phyloP scores from a whole-genome alignment of 2,113 vertebrate species.

The Dipodomys ordii region DNA sequence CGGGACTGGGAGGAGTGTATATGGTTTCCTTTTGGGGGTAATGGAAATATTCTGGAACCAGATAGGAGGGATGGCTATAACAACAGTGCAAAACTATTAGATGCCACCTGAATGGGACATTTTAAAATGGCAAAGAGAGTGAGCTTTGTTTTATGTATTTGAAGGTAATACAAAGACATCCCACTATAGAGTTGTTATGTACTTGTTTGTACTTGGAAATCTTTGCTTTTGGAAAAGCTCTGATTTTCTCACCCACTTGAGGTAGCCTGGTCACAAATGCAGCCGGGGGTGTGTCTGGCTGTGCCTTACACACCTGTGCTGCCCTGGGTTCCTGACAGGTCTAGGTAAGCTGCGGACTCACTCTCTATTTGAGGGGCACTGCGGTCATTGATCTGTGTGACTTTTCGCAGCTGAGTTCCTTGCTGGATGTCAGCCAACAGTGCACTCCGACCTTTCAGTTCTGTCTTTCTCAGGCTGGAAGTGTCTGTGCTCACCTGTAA shows the following conservation, averaged over 20 bases:
- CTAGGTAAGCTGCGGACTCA: conserved; percentile 83
- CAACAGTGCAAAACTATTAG: neutral
- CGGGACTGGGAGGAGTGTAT: neutral
- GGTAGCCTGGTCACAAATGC: neutral
- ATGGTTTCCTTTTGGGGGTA: neutral
- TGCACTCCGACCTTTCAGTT: conserved; percentile 90
- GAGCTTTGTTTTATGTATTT: conserved; percentile 6
- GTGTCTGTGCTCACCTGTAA: conserved; percentile 84
- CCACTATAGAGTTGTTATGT: neutral
- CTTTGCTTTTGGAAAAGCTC: neutral
- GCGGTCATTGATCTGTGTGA: conserved; percentile 93
- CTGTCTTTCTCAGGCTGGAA: conserved; percentile 82
- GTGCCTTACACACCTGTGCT: neutral
- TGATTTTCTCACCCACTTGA: neutral
- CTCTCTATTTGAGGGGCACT: conserved; percentile 93
- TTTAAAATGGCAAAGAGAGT: neutral
- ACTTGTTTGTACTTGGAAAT: neutral
- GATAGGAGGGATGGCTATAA: neutral
- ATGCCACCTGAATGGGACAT: neutral
- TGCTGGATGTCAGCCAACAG: conserved; percentile 96
- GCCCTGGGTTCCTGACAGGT: rapidly evolving
- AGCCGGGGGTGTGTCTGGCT: neutral
- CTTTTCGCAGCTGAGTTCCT: conserved; percentile 93
- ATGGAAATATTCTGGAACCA: neutral
- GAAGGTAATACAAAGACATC: neutral